These are phyloP conservation scores for Dendrocopos noguchii DNA, from an alignment of 2,113 vertebrate genomes.

Conservation along the genomic window DNA sequence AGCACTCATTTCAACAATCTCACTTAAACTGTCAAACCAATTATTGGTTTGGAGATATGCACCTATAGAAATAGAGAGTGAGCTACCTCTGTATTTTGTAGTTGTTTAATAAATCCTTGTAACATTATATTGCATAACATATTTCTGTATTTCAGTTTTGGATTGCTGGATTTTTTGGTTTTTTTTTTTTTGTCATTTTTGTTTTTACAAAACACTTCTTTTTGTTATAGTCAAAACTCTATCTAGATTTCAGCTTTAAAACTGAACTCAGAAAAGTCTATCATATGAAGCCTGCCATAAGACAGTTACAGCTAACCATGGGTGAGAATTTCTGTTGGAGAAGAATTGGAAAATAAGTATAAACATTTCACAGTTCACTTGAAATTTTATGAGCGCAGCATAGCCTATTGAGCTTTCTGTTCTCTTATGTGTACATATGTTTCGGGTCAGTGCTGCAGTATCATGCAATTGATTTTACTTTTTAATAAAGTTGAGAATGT, in stretches of 20 bases:
- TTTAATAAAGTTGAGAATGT: slow-evolving; percentile 68
- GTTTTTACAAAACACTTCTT: not conserved
- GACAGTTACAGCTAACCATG: slow-evolving; percentile 1
- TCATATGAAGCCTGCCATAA: not conserved
- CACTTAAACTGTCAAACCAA: not conserved
- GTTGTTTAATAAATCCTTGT: not conserved
- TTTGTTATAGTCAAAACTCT: not conserved
- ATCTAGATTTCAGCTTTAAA: not conserved
- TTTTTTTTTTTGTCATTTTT: not conserved
- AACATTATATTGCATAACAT: not conserved
- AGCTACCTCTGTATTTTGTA: not conserved
- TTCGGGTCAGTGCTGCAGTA: slow-evolving; percentile 32
- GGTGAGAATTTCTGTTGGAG: not conserved
- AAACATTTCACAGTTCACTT: slow-evolving; percentile 59
- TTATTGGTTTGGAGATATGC: not conserved
- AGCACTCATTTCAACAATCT: not conserved
- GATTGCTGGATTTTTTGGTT: not conserved
- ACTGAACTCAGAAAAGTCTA: not conserved
- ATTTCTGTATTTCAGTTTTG: not conserved
- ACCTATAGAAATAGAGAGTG: not conserved
- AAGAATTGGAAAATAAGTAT: slow-evolving; percentile 35
- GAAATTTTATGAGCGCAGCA: slow-evolving; percentile 56
- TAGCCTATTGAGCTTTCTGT: not conserved
- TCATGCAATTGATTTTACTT: slow-evolving; percentile 25
- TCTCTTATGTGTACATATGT: slow-evolving; percentile 39